Evolutionary conservation across 2,888 invertebrate species (phyloP), one percentile per base, ranked within the genome.

Genomic region (Operophtera brumata): DNA sequence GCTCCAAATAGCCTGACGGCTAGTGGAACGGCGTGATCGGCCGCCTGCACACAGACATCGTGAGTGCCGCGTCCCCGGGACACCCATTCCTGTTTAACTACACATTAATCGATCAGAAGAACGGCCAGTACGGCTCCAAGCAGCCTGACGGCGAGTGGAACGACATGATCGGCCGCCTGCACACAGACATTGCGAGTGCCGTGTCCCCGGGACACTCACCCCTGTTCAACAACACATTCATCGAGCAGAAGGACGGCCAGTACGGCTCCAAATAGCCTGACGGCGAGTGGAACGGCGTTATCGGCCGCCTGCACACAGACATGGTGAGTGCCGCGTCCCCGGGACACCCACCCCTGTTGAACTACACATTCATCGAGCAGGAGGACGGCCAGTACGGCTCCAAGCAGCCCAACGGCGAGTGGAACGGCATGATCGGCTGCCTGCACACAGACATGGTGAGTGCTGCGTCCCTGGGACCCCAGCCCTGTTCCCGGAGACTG

Each of bases 211-310:
- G 61, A 92, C 96, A 9, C 82, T 91, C 64, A 89, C 93, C 62
- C 86, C 92, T 94, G 6, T 97, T 98, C 84, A 95, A 94, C 77
- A 98, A 96, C 80, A 94, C 94, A 3, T 95, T 97, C 69, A 89
- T 93, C 49, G 89, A 95, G 61, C 95, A 95, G 68, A 89, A 90
- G 36, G 94, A 95, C 78, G 91, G 93, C 40, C 84, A 85, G 47
- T 96, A 96, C 79, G 97, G 96, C 5, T 86, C 86, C 20, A 82
- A 93, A 84, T 82, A 82, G 65, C 82, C 64, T 47, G 93, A 92
- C 0, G 84, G 85, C 20, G 77, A 91, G 71, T 95, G 95, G 94
- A 91, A 91, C 64, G 95, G 95, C 66, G 94, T 96, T 94, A 89
- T 95, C 52, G 82, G 92, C 37, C 92, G 93, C 73, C 90, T 96